Conservation (phyloP, 2,797 vertebrate genomes). For the Myripristis jacobus region DNA sequence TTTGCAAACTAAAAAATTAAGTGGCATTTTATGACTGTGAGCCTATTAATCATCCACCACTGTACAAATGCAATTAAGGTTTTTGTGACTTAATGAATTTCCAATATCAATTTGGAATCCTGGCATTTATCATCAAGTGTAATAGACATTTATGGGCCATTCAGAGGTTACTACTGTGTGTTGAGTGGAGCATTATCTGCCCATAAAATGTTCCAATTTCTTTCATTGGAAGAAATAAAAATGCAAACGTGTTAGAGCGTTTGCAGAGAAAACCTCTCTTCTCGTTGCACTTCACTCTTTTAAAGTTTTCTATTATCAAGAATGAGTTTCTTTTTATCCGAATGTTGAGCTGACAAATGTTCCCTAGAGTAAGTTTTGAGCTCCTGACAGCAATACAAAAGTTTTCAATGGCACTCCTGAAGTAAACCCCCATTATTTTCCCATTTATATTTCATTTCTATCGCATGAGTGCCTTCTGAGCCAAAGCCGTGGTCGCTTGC, state of each 20-base stretch:
- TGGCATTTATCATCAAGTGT: slow-evolving; percentile 65
- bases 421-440: slow-evolving; percentile 70
- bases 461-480: slow-evolving; percentile 56
- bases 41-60: slow-evolving; percentile 63
- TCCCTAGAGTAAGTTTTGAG: slow-evolving; percentile 19
- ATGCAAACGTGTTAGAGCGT: not conserved
- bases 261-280: slow-evolving; percentile 2
- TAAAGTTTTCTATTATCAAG: not conserved
- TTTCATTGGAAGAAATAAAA: slow-evolving; percentile 31
- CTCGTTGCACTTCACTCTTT: slow-evolving; percentile 10
- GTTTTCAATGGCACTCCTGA: slow-evolving; percentile 52
- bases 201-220: not conserved
- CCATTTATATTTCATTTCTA: slow-evolving; percentile 71
- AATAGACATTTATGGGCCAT: slow-evolving; percentile 54
- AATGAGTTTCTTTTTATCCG: slow-evolving; percentile 6
- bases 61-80: slow-evolving; percentile 71
- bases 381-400: slow-evolving; percentile 41
- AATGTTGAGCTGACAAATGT: slow-evolving; percentile 21
- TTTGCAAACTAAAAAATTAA: slow-evolving; percentile 34
- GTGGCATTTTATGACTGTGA: slow-evolving; percentile 47
- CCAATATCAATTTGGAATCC: slow-evolving; percentile 68
- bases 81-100: slow-evolving; percentile 78
- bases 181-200: too few species aligned
- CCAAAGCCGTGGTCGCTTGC: slow-evolving; percentile 40
- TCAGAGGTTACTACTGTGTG: not conserved